Base-by-base conservation (phyloP, 1,140 invertebrate species). In the Medauroidea extradentata region DNA sequence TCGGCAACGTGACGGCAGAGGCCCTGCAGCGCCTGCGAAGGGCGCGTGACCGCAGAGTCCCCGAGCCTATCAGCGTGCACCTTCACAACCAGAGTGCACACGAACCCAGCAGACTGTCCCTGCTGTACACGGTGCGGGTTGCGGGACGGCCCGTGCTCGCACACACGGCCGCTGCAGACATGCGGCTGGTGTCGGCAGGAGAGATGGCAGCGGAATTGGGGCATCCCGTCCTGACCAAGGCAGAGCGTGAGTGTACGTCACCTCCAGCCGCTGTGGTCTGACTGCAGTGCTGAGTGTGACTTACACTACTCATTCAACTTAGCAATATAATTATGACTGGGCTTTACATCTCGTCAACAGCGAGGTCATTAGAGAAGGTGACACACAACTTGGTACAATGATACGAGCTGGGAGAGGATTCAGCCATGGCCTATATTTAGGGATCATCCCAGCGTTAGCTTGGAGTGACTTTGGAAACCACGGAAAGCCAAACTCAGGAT, bases 121-220 rank as follows among this genome's bases (percentile, higher is more conserved):
- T 92, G 39, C 82, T 92, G 11, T 92, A 92, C 67, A 87, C 88
- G 3, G 89, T 92, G 29, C 77, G 86, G 53, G 85, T 91, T 0
- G 84, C 84, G 21, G 88, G 86, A 0, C 81, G 85, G 63, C 87
- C 89, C 0, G 87, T 92, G 2, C 81, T 87, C 23, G 89, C 90
- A 0, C 81, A 81, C 9, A 88, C 85, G 0, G 90, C 90, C 0
- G 86, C 88, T 3, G 82, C 83, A 52, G 90, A 91, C 65, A 91
- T 92, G 89, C 76, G 81, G 41, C 74, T 91, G 5, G 80, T 92
- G 2, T 81, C 83, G 0, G 83, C 88, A 38, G 82, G 82, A 9
- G 90, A 92, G 71, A 88, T 89, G 1, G 81, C 82, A 0, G 75
- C 79, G n/a, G 84, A 87, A 59, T 74, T 91, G 25, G 89, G 88